Evolutionary conservation across 2,113 vertebrate species (phyloP).

Genomic region (Saimiri boliviensis): DNA sequence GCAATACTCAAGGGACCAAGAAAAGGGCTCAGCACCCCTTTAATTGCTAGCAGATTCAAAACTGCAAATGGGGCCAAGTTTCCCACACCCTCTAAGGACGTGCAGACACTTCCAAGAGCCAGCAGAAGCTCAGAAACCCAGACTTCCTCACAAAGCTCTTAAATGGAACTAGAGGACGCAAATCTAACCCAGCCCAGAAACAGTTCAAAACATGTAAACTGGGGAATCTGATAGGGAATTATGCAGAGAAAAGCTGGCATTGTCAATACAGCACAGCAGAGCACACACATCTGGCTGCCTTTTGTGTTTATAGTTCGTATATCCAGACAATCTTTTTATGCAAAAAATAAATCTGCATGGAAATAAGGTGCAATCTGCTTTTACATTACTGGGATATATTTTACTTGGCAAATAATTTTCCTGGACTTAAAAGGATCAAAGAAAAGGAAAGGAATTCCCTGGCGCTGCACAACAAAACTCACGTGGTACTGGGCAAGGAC

Average conservation of each 20-base stretch:
- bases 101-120: neutral
- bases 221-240: neutral
- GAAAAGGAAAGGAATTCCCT: neutral
- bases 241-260: neutral
- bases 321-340: neutral
- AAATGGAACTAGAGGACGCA: neutral
- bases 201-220: neutral
- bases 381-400: neutral
- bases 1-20: neutral
- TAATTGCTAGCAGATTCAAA: neutral
- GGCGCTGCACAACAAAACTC: neutral
- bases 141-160: neutral
- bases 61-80: neutral
- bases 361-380: slow-evolving; percentile 9
- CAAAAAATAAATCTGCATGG: neutral
- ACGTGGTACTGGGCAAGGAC: too few species aligned
- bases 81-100: too few species aligned
- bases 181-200: neutral
- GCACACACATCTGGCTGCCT: neutral
- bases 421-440: neutral
- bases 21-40: neutral
- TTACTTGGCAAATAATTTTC: neutral
- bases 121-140: neutral
- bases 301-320: neutral
- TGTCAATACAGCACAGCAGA: neutral